phyloP scores from a whole-genome alignment of 2,113 vertebrate species.

The Fregata magnificens region DNA sequence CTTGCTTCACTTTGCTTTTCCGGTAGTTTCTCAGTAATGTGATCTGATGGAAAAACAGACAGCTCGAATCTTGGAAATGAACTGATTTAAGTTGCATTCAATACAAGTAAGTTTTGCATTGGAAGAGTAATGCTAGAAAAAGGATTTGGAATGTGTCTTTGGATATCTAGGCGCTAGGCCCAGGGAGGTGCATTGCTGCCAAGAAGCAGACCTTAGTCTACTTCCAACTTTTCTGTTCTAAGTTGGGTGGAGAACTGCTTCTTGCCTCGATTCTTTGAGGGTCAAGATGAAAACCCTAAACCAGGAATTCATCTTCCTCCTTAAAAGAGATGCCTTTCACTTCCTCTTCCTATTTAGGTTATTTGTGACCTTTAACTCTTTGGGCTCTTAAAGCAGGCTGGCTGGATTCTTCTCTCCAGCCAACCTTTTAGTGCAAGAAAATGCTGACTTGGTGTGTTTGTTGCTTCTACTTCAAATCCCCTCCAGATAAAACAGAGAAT shows the following conservation, averaged over 20 bases:
- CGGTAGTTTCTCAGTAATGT: slow-evolving; percentile 84
- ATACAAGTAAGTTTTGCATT: not conserved
- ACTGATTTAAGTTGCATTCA: not conserved
- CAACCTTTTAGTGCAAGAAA: not conserved
- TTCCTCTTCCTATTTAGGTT: not conserved
- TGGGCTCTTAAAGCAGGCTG: not conserved
- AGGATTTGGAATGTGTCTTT: not conserved
- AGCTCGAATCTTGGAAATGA: not conserved
- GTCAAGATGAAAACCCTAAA: not conserved
- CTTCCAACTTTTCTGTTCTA: not conserved
- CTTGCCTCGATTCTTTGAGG: not conserved
- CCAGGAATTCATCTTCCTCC: not conserved
- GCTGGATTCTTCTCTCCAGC: not conserved
- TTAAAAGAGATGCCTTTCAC: not conserved
- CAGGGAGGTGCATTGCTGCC: not conserved
- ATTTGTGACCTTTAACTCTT: not conserved
- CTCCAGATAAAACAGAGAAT: not conserved
- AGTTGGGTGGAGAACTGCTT: not conserved
- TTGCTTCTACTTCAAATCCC: not conserved
- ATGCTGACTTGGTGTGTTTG: not conserved
- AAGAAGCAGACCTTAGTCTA: not conserved
- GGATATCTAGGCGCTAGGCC: not conserved
- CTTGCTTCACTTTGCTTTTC: slow-evolving; percentile 82
- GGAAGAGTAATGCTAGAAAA: not conserved
- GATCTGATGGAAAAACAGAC: slow-evolving; percentile 63